A percentile compares a stretch with the other conserved stretches of the same genome.
These are phyloP conservation scores for Apteryx mantelli DNA, from an alignment of 2,113 vertebrate genomes.

Conservation along the genomic window DNA sequence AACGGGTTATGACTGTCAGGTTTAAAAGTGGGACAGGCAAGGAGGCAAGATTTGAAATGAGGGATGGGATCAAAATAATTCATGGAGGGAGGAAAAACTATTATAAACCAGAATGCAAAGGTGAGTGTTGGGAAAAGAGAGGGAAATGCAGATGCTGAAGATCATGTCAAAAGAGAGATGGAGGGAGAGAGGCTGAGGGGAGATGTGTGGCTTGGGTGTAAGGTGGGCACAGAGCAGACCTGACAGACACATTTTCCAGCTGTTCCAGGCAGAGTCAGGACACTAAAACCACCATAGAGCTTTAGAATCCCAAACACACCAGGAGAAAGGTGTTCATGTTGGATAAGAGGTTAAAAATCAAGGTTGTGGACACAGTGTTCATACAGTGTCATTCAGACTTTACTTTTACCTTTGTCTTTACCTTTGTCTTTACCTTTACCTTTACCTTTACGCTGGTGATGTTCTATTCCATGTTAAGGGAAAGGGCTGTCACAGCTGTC, in stretches of 20 bases:
- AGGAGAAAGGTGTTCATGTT: neutral
- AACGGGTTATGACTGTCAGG: neutral
- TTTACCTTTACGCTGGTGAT: neutral
- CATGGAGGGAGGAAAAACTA: neutral
- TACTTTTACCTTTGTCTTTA: neutral
- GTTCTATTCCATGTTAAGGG: neutral
- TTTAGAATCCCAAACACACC: neutral
- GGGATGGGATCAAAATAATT: neutral
- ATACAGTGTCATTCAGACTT: neutral
- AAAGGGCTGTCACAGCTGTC: neutral
- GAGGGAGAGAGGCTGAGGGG: neutral
- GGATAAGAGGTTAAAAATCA: neutral
- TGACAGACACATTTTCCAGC: neutral
- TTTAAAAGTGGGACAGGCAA: neutral
- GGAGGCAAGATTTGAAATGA: neutral
- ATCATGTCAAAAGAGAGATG: neutral
- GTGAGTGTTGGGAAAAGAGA: neutral
- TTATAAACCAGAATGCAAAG: neutral
- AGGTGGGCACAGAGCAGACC: neutral
- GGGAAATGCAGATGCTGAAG: neutral
- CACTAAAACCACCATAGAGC: neutral
- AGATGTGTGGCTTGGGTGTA: rapidly evolving
- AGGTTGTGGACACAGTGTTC: neutral
- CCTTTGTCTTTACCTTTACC: neutral
- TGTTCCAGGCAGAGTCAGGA: neutral